A percentile compares a stretch with the other conserved stretches of the same genome.
Conservation (phyloP, 2,113 vertebrate species). For the Syngnathus typhle region DNA sequence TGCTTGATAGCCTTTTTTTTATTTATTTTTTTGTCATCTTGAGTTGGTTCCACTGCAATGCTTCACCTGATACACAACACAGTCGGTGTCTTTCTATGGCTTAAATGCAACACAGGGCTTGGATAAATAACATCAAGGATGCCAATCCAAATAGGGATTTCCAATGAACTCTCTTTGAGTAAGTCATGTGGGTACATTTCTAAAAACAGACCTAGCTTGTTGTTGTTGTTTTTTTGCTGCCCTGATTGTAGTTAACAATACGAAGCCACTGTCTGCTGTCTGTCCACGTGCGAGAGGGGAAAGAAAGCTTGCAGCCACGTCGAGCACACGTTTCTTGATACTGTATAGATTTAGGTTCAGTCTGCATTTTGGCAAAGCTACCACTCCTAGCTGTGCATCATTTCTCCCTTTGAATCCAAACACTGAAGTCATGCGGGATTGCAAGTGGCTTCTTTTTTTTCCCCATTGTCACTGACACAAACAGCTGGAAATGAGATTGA, state of each 20-base stretch:
- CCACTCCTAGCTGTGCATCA: conserved; percentile 49
- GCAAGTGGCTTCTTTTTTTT: conserved; percentile 66
- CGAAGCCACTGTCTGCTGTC: conserved; percentile 36
- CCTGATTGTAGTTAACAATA: conserved; percentile 22
- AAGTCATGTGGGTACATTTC: conserved; percentile 21
- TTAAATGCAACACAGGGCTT: conserved; percentile 54
- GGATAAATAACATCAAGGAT: conserved; percentile 2
- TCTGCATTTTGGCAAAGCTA: conserved; percentile 52
- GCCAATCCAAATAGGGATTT: conserved; percentile 14
- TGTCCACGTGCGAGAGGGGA: conserved; percentile 30
- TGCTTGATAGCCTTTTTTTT: conserved; percentile 17
- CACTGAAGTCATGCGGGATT: conserved; percentile 72
- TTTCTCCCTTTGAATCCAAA: conserved; percentile 53
- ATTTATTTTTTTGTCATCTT: conserved; percentile 19
- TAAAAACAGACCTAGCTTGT: conserved; percentile 3
- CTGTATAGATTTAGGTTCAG: conserved; percentile 25
- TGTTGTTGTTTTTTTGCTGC: neutral
- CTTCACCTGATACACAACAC: conserved; percentile 41
- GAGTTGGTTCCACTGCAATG: conserved; percentile 31
- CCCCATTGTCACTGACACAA: conserved; percentile 68
- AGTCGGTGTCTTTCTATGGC: conserved; percentile 59
- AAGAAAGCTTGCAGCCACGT: conserved; percentile 18
- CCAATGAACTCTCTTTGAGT: conserved; percentile 4
- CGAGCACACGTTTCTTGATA: conserved; percentile 25
- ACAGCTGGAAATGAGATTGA: conserved; percentile 70